Conservation (phyloP, 2,888 invertebrate species). For the Lissocephala sabroskyi region DNA sequence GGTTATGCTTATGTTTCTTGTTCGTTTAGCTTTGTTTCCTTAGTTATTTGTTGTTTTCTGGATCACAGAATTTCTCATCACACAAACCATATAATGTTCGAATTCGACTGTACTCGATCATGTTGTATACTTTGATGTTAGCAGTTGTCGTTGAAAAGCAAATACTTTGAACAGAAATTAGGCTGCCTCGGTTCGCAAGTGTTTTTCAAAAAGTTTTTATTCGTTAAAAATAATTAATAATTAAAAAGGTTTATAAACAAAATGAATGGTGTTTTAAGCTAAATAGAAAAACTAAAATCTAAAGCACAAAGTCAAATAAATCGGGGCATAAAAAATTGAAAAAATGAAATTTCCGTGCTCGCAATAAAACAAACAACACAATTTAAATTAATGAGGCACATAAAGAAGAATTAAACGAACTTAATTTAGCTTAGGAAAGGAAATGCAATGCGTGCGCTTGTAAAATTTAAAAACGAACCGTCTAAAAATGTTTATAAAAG, state of each 20-base stretch:
- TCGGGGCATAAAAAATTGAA: constrained; percentile 11
- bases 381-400: constrained; percentile 54
- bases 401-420: constrained; percentile 46
- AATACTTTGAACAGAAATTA: too few relatives aligned
- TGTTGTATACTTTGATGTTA: constrained; percentile 43
- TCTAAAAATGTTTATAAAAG: neutral
- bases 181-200: too few relatives aligned
- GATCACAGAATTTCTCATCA: constrained; percentile 73
- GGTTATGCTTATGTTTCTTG: constrained; percentile 16
- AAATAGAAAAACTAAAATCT: constrained; percentile 12
- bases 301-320: constrained; percentile 19
- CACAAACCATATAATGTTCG: constrained; percentile 68
- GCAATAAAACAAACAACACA: neutral
- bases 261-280: constrained; percentile 22
- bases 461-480: too few relatives aligned
- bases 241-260: constrained; percentile 36
- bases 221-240: constrained; percentile 43
- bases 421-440: too few relatives aligned
- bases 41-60: constrained; percentile 50
- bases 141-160: constrained; percentile 4
- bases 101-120: constrained; percentile 14
- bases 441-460: too few relatives aligned
- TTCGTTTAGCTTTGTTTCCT: constrained; percentile 18
- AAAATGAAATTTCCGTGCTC: constrained; percentile 7
- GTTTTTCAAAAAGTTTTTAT: constrained; percentile 34